A percentile compares a stretch with the other conserved stretches of the same genome.
These are phyloP conservation scores for Anoplopoma fimbria DNA, from an alignment of 2,113 vertebrate species.

Conservation along the genomic window DNA sequence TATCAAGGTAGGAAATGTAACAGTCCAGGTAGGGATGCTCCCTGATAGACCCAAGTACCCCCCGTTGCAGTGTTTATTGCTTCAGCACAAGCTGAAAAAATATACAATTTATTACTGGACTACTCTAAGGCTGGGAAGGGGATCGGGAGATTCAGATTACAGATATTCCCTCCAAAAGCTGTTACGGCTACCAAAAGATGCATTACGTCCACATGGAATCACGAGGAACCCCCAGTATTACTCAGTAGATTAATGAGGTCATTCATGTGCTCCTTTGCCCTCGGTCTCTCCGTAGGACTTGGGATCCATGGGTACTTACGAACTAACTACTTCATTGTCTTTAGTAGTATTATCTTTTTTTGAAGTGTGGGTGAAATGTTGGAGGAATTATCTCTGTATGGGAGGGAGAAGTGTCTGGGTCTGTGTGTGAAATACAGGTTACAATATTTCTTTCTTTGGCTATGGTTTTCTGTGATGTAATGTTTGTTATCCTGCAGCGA, in stretches of 20 bases:
- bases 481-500: too few species aligned
- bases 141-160: not conserved
- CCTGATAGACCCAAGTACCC: not conserved
- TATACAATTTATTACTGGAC: not conserved
- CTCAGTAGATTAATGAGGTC: too few species aligned
- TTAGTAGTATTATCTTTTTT: not conserved
- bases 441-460: not conserved
- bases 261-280: not conserved
- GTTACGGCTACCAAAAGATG: not conserved
- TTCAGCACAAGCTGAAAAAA: not conserved
- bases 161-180: not conserved
- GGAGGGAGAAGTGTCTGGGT: not conserved
- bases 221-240: too few species aligned
- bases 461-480: not conserved
- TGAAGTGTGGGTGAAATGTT: not conserved
- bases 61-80: not conserved
- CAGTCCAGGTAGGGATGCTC: not conserved
- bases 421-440: not conserved
- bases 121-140: too few species aligned
- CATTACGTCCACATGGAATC: too few species aligned
- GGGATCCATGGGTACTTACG: not conserved
- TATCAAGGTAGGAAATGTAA: not conserved
- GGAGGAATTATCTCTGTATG: not conserved
- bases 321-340: not conserved
- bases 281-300: not conserved